These are phyloP conservation scores for Tenthredo notha DNA, from an alignment of 2,888 invertebrate species.

Conservation along the genomic window DNA sequence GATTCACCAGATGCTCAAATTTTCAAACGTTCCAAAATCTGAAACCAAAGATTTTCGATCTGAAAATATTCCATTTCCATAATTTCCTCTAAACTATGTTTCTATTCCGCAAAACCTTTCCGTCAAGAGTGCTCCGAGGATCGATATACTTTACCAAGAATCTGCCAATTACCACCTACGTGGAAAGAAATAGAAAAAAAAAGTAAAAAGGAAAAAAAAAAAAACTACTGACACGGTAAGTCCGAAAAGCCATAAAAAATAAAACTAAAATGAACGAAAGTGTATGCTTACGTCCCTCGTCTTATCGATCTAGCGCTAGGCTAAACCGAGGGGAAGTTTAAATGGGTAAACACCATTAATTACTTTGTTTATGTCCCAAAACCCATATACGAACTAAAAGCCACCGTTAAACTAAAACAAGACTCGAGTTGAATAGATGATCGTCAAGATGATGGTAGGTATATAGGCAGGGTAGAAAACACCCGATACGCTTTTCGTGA, in stretches of 20 bases:
- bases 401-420: conserved; percentile 24
- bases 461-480: background rate
- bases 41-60: background rate
- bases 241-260: conserved; percentile 33
- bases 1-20: background rate
- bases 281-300: background rate
- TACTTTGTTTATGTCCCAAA: conserved; percentile 50
- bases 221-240: background rate
- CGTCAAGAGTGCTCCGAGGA: background rate
- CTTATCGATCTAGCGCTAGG: background rate
- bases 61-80: background rate
- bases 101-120: background rate
- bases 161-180: background rate
- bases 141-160: background rate
- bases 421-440: background rate
- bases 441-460: background rate
- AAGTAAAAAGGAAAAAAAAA: too few relatives aligned
- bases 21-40: background rate
- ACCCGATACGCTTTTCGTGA: conserved; percentile 25
- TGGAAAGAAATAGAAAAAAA: background rate
- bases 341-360: conserved; percentile 50
- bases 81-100: background rate
- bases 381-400: conserved; percentile 39
- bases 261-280: background rate
- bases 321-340: conserved; percentile 33